These are phyloP conservation scores for Neria commutata DNA, from an alignment of 2,888 invertebrate genomes.

Conservation along the genomic window DNA sequence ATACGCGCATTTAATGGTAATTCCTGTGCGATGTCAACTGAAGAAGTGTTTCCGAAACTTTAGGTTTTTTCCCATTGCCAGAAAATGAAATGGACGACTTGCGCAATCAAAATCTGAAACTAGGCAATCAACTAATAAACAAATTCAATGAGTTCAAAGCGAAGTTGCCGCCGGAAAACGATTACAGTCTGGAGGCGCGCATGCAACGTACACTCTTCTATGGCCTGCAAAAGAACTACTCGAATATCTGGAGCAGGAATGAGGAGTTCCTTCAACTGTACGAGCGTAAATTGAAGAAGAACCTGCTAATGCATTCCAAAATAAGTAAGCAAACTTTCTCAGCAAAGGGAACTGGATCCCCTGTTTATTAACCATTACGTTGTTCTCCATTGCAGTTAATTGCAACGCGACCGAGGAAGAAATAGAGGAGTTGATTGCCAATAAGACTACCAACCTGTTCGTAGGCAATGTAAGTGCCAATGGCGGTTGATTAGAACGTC, in stretches of 20 bases:
- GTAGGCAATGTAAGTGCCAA: conserved; percentile 58
- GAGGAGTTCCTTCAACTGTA: conserved; percentile 57
- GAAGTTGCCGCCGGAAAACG: conserved; percentile 54
- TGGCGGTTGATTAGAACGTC: background rate
- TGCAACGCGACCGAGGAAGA: conserved; percentile 60
- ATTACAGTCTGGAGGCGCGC: conserved; percentile 58
- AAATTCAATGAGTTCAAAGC: conserved; percentile 58
- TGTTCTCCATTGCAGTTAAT: conserved; percentile 45
- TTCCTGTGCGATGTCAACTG: conserved; percentile 13
- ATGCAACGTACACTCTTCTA: conserved; percentile 60
- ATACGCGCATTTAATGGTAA: conserved; percentile 57
- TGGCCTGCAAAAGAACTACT: conserved; percentile 58
- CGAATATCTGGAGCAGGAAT: conserved; percentile 59
- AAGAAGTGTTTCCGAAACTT: background rate
- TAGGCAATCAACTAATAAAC: conserved; percentile 56
- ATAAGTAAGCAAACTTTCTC: conserved; percentile 53
- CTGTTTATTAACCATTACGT: conserved; percentile 5
- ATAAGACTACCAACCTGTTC: conserved; percentile 60
- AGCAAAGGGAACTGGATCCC: conserved; percentile 9
- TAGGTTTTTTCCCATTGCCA: too few species aligned
- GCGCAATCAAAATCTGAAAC: conserved; percentile 55
- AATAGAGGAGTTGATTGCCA: conserved; percentile 59
- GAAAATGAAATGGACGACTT: conserved; percentile 59
- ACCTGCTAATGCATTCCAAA: conserved; percentile 58
- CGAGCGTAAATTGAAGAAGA: conserved; percentile 59